Evolutionary conservation across 2,797 vertebrate species (phyloP), one percentile per base, ranked within the genome.

Genomic region (Manis crassicaudata): DNA sequence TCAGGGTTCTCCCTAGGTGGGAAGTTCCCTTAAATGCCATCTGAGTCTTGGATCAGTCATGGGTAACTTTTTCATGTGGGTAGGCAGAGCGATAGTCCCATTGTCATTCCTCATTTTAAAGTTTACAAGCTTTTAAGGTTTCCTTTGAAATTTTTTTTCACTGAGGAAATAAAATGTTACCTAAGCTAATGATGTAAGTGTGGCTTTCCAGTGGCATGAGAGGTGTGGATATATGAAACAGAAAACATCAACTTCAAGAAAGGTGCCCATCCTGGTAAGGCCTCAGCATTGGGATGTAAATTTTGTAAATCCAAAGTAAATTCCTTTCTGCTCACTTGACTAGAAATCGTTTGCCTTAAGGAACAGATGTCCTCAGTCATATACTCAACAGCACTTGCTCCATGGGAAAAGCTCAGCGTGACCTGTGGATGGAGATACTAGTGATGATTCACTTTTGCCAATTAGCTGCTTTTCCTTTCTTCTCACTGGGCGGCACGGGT

Each of bases 101-200:
- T n/a, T 52, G 84, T 70, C 40, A 37, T 84, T 80, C 68, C 91
- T 94, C 94, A 72, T 86, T 46, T 92, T 79, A 27, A 93, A 52
- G 60, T 88, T 76, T 60, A 68, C 37, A 35, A n/a, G 73, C 75
- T 70, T 92, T 63, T 46, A 72, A 50, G 18, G 75, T 90, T 86
- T 90, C 94, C 76, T 93, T 60, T n/a, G 46, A 79, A 76, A 72
- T n/a, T 6, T 77, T 63, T 46, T 60, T 73, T 89, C 16, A 43
- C 81, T 80, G 23, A 62, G n/a, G 18, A 43, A 88, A 73, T 35
- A 54, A 90, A 75, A 58, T 12, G 8, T 67, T 58, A 13, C n/a
- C 81, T 70, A 29, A 94, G 65, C 29, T 65, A 29, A 27, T 32
- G 67, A n/a, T 32, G 0, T 10, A 27, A 7, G 14, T n/a, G 21